Evolutionary conservation across 2,113 vertebrate genomes (phyloP), one percentile per base, ranked within the genome.

Genomic region (Microtus oregoni): DNA sequence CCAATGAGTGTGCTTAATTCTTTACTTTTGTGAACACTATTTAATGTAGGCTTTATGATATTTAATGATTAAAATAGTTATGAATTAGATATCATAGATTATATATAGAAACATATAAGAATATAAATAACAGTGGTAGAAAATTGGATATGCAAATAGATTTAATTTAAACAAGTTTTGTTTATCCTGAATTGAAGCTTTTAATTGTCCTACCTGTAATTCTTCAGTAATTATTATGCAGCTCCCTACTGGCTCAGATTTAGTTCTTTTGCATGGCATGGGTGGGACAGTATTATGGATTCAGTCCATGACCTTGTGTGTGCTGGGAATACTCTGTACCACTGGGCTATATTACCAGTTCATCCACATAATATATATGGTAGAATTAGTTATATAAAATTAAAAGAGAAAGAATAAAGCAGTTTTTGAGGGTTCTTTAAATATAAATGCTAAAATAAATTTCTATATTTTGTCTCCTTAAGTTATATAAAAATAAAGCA

Each of bases 51-150:
- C 68, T 55, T 76, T 70, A 58, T 94, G 55, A 91, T 63, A 96
- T 73, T 96, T 97, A 61, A 50, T 73, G 26, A 88, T 50, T 81
- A 76, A 47, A 67, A 32, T 61, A 28, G n/a, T 41, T 63, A 61
- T 67, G 85, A 86, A 75, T 92, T 92, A 90, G 30, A 67, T 89
- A 44, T 83, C 32, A 73, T 19, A 75, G 41, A 86, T 65, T 50
- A 30, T 63, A 65, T 63, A 85, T 38, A 41, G 30, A 88, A 94
- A 86, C 79, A 92, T 5, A 44, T 58, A 89, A 77, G 15, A 90
- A 76, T 41, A 88, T 35, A 94, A 96, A 58, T 77, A 88, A 82
- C 78, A 88, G 20, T 92, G 32, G 65, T 72, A 93, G 78, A 94
- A 76, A 91, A 17, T 86, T 67, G 77, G 79, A 89, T 91, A 91